A percentile compares a stretch with the other conserved stretches of the same genome.
These are phyloP conservation scores for Lasioglossum oenotherae DNA, from an alignment of 2,888 invertebrate species.

Conservation along the genomic window DNA sequence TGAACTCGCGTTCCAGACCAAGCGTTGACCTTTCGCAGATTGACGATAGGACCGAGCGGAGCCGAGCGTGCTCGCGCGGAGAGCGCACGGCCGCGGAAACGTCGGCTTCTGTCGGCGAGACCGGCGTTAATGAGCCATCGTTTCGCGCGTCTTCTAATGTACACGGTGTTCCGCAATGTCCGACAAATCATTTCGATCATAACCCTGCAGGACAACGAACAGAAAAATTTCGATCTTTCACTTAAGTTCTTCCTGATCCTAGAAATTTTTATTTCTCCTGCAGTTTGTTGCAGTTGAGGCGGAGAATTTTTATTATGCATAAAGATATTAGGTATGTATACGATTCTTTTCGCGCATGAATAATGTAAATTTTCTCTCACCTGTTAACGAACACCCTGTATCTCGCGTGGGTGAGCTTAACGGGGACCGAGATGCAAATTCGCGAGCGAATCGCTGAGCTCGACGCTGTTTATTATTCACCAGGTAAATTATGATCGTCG, in stretches of 20 bases:
- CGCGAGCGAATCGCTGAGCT: constrained; percentile 41
- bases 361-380: neutral
- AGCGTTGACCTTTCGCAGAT: constrained; percentile 24
- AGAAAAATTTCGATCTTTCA: neutral
- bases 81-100: constrained; percentile 6
- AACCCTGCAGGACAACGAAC: neutral
- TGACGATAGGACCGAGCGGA: constrained; percentile 33
- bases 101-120: constrained; percentile 13
- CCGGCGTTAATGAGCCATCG: constrained; percentile 49
- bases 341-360: too few relatives aligned
- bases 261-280: too few relatives aligned
- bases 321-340: too few relatives aligned
- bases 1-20: constrained; percentile 17
- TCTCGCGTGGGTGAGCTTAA: constrained; percentile 52
- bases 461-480: constrained; percentile 48
- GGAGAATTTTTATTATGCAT: too few relatives aligned
- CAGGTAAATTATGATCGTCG: constrained; percentile 45
- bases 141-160: neutral
- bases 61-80: neutral
- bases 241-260: neutral
- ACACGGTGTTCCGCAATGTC: neutral
- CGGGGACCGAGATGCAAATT: constrained; percentile 53
- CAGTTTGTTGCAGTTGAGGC: too few relatives aligned
- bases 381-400: neutral
- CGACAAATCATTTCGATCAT: neutral